phyloP scores from a whole-genome alignment of 2,888 invertebrate genomes.

The Apodemia zela region DNA sequence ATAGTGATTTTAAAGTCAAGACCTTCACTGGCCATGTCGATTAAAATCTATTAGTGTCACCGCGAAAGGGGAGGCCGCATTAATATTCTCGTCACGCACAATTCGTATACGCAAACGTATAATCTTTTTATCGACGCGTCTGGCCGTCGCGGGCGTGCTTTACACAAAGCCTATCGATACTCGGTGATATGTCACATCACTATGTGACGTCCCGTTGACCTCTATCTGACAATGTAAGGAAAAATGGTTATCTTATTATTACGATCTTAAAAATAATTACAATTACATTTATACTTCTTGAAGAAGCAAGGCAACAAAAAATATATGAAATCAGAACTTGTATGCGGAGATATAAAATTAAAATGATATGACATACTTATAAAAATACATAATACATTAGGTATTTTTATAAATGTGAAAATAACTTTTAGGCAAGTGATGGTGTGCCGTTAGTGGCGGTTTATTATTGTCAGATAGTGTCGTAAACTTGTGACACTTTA shows the following conservation, averaged over 20 bases:
- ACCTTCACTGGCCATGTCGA: conserved; percentile 53
- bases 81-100: conserved; percentile 75
- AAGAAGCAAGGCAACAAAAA: no score
- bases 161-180: conserved; percentile 54
- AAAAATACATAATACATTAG: no score
- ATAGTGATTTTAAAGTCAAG: conserved; percentile 33
- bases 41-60: conserved; percentile 73
- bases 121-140: conserved; percentile 72
- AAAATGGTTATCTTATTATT: not conserved
- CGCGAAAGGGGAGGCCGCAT: conserved; percentile 57
- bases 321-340: no score
- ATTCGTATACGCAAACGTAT: conserved; percentile 69
- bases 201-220: conserved; percentile 36
- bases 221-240: conserved; percentile 25
- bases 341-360: no score
- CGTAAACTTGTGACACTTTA: no score
- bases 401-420: no score
- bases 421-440: no score
- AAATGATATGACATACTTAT: no score
- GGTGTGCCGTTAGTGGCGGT: no score
- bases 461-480: no score
- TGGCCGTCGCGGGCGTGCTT: conserved; percentile 41
- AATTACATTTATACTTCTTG: no score
- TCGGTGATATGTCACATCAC: conserved; percentile 46
- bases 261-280: not conserved